These are phyloP conservation scores for Unio delphinus DNA, from an alignment of 2,888 invertebrate species.

Conservation along the genomic window DNA sequence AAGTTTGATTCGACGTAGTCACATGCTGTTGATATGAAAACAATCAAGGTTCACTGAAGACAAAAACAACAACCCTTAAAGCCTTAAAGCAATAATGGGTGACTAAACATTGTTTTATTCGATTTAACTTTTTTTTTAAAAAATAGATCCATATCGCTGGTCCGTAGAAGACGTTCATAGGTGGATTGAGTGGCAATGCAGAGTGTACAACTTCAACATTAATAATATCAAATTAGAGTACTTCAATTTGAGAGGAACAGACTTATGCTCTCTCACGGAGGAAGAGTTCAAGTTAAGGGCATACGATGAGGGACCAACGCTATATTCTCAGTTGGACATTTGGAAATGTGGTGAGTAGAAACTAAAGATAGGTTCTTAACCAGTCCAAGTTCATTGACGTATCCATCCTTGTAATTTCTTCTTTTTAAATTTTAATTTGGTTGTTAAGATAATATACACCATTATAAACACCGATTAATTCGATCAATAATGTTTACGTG, in stretches of 20 bases:
- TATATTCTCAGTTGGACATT: slow-evolving; percentile 90
- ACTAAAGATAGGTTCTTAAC: neutral
- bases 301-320: slow-evolving; percentile 75
- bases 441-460: no score
- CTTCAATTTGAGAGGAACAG: slow-evolving; percentile 79
- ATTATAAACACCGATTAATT: no score
- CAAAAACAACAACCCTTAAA: neutral
- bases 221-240: slow-evolving; percentile 81
- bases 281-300: slow-evolving; percentile 81
- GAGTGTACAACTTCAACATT: slow-evolving; percentile 77
- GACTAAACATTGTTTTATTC: neutral
- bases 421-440: no score
- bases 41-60: neutral
- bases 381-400: neutral
- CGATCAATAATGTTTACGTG: no score
- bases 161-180: slow-evolving; percentile 81
- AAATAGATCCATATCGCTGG: slow-evolving; percentile 90
- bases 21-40: no score
- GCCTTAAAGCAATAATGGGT: neutral
- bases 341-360: slow-evolving; percentile 82
- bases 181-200: slow-evolving; percentile 90
- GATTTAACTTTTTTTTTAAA: slow-evolving; percentile 11
- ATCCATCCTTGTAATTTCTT: no score
- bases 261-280: slow-evolving; percentile 83
- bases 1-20: no score